Percentiles rank a stretch among this genome's conserved stretches.
Evolutionary conservation across 1,140 invertebrate species (phyloP).

Genomic region (Papilio polyxenes): DNA sequence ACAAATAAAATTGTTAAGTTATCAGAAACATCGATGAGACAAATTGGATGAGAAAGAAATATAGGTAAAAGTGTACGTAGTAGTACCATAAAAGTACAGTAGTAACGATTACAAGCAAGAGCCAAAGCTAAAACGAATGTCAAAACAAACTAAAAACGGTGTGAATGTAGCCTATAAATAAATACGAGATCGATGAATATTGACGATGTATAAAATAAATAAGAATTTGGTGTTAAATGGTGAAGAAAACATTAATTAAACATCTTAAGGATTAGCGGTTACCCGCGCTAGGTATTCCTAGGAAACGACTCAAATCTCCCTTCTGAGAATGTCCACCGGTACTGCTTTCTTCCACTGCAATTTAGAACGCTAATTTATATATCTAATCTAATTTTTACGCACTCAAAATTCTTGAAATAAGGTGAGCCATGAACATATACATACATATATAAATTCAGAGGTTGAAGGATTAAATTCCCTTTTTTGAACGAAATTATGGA

Average conservation of each 20-base stretch:
- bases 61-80: background rate
- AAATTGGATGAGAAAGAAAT: background rate
- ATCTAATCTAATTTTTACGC: slow-evolving; percentile 8
- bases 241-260: slow-evolving; percentile 60
- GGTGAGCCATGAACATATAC: slow-evolving; percentile 8
- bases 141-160: slow-evolving; percentile 43
- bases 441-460: background rate
- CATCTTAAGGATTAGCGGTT: slow-evolving; percentile 75
- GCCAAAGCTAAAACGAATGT: slow-evolving; percentile 47
- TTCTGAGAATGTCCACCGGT: slow-evolving; percentile 74
- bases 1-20: background rate
- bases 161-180: slow-evolving; percentile 41
- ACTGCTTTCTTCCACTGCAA: slow-evolving; percentile 76
- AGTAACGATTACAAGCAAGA: slow-evolving; percentile 47
- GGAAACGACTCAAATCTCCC: slow-evolving; percentile 86
- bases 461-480: slow-evolving; percentile 12
- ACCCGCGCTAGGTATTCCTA: slow-evolving; percentile 86
- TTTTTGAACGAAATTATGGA: background rate
- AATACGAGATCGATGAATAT: slow-evolving; percentile 41
- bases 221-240: slow-evolving; percentile 43
- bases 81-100: background rate
- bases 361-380: slow-evolving; percentile 61
- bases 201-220: slow-evolving; percentile 32
- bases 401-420: background rate
- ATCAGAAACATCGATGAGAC: background rate